Conservation (phyloP, 2,888 invertebrate species). For the Branchipolynoe longqiensis region DNA sequence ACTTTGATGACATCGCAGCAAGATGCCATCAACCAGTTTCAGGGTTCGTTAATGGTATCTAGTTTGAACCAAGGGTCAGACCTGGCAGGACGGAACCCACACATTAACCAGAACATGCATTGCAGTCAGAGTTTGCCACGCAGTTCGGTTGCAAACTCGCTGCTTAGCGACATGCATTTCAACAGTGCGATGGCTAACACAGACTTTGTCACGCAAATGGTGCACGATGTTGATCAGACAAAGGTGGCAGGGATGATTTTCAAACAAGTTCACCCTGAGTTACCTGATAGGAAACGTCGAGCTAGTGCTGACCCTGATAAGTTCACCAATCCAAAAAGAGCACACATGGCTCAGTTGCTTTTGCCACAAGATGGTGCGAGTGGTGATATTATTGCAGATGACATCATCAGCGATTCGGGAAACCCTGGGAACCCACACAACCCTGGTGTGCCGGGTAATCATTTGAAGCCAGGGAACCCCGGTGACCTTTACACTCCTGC, state of each 20-base stretch:
- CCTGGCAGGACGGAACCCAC: neutral
- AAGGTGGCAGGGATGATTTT: slow-evolving; percentile 51
- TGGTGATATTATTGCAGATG: neutral
- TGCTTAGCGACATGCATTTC: slow-evolving; percentile 29
- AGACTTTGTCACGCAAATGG: slow-evolving; percentile 42
- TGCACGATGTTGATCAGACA: slow-evolving; percentile 24
- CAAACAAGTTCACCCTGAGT: slow-evolving; percentile 49
- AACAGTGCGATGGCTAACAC: slow-evolving; percentile 16
- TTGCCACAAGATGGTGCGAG: slow-evolving; percentile 38
- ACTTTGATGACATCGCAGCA: slow-evolving; percentile 23
- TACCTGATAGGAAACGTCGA: slow-evolving; percentile 65
- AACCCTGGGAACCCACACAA: slow-evolving; percentile 33
- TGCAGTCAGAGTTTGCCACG: slow-evolving; percentile 13
- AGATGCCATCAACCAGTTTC: slow-evolving; percentile 35
- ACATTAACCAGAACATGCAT: neutral
- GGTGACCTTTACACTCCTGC: neutral
- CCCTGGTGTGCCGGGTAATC: slow-evolving; percentile 39
- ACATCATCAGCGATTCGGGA: neutral
- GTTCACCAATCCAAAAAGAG: slow-evolving; percentile 64
- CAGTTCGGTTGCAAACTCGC: neutral
- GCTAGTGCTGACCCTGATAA: slow-evolving; percentile 68
- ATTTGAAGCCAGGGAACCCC: neutral
- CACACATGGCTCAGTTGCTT: slow-evolving; percentile 30
- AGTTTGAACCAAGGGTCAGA: slow-evolving; percentile 1
- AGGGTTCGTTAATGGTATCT: slow-evolving; percentile 25